A percentile compares a stretch with the other conserved stretches of the same genome.
phyloP scores from a whole-genome alignment of 1,140 invertebrate genomes.

The Tetramorium parvispinum region DNA sequence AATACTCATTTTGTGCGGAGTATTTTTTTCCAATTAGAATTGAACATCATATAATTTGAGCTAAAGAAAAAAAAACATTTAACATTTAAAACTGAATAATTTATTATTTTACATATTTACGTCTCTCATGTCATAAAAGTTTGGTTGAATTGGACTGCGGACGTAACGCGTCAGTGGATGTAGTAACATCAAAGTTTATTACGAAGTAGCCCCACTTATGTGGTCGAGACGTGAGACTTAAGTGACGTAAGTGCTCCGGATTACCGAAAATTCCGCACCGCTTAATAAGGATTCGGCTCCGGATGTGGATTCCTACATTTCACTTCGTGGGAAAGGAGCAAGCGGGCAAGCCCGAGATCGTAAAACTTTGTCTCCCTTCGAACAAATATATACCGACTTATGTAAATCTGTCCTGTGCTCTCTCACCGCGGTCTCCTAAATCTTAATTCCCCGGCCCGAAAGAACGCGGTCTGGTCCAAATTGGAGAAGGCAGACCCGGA shows the following conservation, averaged over 20 bases:
- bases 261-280: slow-evolving; percentile 35
- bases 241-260: slow-evolving; percentile 26
- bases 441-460: slow-evolving; percentile 11
- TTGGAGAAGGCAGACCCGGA: not conserved
- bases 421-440: slow-evolving; percentile 12
- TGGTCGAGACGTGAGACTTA: not conserved
- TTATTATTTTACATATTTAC: not conserved
- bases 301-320: slow-evolving; percentile 49
- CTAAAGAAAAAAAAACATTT: not conserved
- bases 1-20: not conserved
- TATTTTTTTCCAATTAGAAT: not conserved
- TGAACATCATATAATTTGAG: not conserved
- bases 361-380: slow-evolving; percentile 51
- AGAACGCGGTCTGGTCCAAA: slow-evolving; percentile 3
- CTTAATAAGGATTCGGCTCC: slow-evolving; percentile 47
- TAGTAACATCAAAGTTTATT: not conserved
- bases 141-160: not conserved
- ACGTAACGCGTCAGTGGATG: not conserved
- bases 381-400: slow-evolving; percentile 63
- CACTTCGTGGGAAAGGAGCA: slow-evolving; percentile 62
- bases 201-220: not conserved
- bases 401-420: slow-evolving; percentile 43
- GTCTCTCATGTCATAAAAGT: not conserved
- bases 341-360: slow-evolving; percentile 10
- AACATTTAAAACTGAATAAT: not conserved